Evolutionary conservation across 2,113 vertebrate species (phyloP).

Genomic region (Drymodes brunneopygia): DNA sequence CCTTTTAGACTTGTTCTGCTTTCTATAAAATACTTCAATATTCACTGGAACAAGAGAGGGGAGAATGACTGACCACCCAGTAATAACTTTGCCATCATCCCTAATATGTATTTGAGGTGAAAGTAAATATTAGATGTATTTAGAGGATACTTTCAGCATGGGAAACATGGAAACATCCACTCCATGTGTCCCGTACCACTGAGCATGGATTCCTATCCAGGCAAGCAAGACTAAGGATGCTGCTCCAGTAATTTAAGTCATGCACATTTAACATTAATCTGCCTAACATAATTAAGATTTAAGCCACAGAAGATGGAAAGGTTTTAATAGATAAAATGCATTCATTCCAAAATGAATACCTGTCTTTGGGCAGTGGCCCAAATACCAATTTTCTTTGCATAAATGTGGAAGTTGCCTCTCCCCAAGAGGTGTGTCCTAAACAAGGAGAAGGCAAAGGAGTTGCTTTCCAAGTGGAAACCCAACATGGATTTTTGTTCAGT

Average conservation of each 20-base stretch:
- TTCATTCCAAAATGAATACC: background rate
- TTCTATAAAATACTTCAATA: background rate
- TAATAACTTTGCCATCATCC: background rate
- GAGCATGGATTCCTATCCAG: background rate
- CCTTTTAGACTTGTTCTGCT: background rate
- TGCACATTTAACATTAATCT: background rate
- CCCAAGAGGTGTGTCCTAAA: accelerated
- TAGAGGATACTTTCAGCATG: background rate
- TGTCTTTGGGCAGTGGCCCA: accelerated
- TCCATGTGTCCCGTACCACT: background rate
- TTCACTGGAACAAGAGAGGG: background rate
- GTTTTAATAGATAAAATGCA: background rate
- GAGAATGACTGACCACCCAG: background rate
- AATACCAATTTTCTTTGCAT: background rate
- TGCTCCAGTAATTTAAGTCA: background rate
- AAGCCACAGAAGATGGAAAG: background rate
- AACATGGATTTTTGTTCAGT: background rate
- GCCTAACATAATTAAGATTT: background rate
- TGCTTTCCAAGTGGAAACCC: background rate
- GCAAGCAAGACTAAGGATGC: background rate
- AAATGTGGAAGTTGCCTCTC: background rate
- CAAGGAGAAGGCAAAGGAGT: background rate
- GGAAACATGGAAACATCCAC: background rate
- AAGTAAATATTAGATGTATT: background rate
- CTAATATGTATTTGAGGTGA: background rate